Evolutionary conservation across 1,140 invertebrate genomes (phyloP).

Genomic region (Gonatopus flavifemur): DNA sequence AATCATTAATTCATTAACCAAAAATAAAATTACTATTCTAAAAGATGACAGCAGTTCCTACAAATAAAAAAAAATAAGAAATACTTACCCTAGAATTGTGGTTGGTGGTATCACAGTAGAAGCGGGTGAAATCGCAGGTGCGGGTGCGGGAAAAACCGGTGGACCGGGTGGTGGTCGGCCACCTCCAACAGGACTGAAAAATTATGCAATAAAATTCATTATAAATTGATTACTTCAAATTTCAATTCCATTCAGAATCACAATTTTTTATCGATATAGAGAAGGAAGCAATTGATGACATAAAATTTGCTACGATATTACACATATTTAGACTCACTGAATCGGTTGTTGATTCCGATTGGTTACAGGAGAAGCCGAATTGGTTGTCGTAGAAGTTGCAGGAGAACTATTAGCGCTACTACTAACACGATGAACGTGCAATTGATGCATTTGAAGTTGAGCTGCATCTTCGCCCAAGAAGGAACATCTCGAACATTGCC

Average conservation of each 20-base stretch:
- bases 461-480: conserved; percentile 80
- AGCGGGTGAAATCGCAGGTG: conserved; percentile 43
- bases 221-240: too few relatives aligned
- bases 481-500: conserved; percentile 83
- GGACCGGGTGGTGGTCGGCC: conserved; percentile 54
- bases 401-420: conserved; percentile 27
- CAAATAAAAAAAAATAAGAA: background rate
- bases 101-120: conserved; percentile 43
- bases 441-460: conserved; percentile 73
- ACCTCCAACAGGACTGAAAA: conserved; percentile 43
- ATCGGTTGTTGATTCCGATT: conserved; percentile 37
- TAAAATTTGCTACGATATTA: too few relatives aligned
- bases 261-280: too few relatives aligned
- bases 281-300: too few relatives aligned
- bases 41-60: conserved; percentile 1
- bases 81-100: conserved; percentile 46
- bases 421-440: conserved; percentile 59
- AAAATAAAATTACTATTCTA: too few relatives aligned
- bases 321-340: conserved; percentile 46
- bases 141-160: conserved; percentile 52
- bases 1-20: too few relatives aligned
- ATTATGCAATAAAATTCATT: too few relatives aligned
- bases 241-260: too few relatives aligned
- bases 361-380: conserved; percentile 8
- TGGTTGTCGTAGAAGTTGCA: conserved; percentile 22